Conservation (phyloP, 2,888 invertebrate genomes). For the Plebejus argus region DNA sequence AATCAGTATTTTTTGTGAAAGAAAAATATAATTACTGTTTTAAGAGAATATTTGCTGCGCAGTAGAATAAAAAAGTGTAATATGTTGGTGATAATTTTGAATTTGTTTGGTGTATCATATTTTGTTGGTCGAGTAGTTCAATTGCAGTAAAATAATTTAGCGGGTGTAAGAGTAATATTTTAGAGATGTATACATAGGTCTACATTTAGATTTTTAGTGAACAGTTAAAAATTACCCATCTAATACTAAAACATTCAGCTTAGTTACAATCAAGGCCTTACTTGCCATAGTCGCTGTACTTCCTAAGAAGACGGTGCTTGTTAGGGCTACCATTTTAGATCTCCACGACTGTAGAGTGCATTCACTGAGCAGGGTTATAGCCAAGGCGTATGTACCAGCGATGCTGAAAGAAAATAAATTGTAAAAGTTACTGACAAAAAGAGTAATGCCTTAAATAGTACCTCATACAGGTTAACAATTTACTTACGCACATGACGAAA, state of each 20-base stretch:
- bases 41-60: no score
- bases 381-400: constrained; percentile 60
- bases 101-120: no score
- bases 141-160: no score
- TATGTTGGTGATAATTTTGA: no score
- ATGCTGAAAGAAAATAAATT: constrained; percentile 49
- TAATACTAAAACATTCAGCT: neutral
- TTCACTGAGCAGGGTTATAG: constrained; percentile 62
- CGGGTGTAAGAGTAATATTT: no score
- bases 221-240: no score
- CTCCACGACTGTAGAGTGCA: constrained; percentile 56
- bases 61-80: no score
- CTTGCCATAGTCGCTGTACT: constrained; percentile 64
- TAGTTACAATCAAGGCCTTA: constrained; percentile 43
- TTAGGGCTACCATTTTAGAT: constrained; percentile 53
- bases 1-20: no score
- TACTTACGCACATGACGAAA: constrained; percentile 83
- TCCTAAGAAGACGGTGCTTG: constrained; percentile 55
- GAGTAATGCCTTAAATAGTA: neutral
- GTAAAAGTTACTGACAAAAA: constrained; percentile 44
- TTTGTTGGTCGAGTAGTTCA: no score
- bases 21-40: no score
- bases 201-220: no score
- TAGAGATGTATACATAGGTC: no score
- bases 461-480: neutral